These are phyloP conservation scores for Chaetogeoica ovagalla DNA, from an alignment of 2,888 invertebrate genomes.

Conservation along the genomic window DNA sequence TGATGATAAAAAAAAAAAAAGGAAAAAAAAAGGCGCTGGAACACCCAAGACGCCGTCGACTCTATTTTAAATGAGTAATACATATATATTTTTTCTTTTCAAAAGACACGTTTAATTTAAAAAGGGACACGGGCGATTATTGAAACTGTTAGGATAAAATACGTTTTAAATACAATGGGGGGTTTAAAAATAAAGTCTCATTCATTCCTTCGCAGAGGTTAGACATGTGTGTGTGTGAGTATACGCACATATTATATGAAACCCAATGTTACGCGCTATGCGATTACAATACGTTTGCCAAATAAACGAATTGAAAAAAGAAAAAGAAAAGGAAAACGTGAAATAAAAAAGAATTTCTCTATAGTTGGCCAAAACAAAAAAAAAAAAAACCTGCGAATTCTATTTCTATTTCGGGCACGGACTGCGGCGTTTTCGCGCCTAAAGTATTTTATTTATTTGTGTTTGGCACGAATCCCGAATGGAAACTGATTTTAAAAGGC, in stretches of 20 bases:
- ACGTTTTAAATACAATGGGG: slow-evolving; percentile 36
- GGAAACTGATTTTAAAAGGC: slow-evolving; percentile 31
- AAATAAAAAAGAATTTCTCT: slow-evolving; percentile 20
- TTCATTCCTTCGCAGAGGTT: slow-evolving; percentile 33
- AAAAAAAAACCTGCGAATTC: too few relatives aligned
- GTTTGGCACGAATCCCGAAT: slow-evolving; percentile 19
- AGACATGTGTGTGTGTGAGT: background rate
- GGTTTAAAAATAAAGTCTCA: slow-evolving; percentile 46
- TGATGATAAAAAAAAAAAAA: background rate
- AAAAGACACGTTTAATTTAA: slow-evolving; percentile 26
- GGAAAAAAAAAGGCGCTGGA: slow-evolving; percentile 6
- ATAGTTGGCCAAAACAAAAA: slow-evolving; percentile 9
- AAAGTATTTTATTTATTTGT: slow-evolving; percentile 21
- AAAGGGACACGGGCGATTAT: slow-evolving; percentile 32
- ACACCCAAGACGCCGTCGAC: slow-evolving; percentile 41
- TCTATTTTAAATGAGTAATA: slow-evolving; percentile 18
- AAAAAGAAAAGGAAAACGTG: background rate
- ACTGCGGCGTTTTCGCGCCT: background rate
- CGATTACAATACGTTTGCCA: slow-evolving; percentile 1
- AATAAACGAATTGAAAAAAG: background rate
- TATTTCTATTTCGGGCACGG: slow-evolving; percentile 48
- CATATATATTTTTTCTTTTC: background rate
- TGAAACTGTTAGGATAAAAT: slow-evolving; percentile 8
- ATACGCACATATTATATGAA: too few relatives aligned
- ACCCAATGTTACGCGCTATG: background rate